Percentiles rank a stretch among this genome's conserved stretches.
Conservation (phyloP, 2,888 invertebrate species). For the Chrysolina americana region DNA sequence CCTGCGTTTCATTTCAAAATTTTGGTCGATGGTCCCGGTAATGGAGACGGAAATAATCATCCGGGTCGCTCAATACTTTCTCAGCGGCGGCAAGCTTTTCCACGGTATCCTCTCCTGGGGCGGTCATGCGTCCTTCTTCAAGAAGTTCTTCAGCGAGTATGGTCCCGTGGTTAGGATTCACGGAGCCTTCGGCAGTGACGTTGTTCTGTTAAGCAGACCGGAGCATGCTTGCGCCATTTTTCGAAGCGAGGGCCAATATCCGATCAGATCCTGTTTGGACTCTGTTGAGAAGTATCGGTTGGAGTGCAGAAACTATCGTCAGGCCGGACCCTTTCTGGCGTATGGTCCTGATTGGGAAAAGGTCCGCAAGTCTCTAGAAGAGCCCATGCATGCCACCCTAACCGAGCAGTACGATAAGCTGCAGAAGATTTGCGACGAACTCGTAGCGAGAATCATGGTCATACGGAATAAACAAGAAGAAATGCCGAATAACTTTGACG, state of each 20-base stretch:
- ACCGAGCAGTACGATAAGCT: slow-evolving; percentile 67
- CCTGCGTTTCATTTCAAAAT: slow-evolving; percentile 73
- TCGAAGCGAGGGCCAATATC: slow-evolving; percentile 74
- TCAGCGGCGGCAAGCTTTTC: slow-evolving; percentile 71
- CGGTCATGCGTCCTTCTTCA: slow-evolving; percentile 68
- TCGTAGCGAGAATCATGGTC: slow-evolving; percentile 70
- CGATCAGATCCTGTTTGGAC: slow-evolving; percentile 76
- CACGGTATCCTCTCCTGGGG: slow-evolving; percentile 70
- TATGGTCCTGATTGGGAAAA: slow-evolving; percentile 74
- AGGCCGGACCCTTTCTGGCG: slow-evolving; percentile 75
- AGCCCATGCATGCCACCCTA: slow-evolving; percentile 70
- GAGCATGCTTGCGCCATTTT: slow-evolving; percentile 77
- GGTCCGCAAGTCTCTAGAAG: slow-evolving; percentile 71
- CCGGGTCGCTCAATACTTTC: slow-evolving; percentile 70
- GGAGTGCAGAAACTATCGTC: slow-evolving; percentile 72
- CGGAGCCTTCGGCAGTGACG: slow-evolving; percentile 76
- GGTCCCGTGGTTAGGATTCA: slow-evolving; percentile 79
- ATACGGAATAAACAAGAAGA: slow-evolving; percentile 77
- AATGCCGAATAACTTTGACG: slow-evolving; percentile 73
- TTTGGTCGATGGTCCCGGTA: slow-evolving; percentile 75
- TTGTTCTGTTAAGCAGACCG: slow-evolving; percentile 76
- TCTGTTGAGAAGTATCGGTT: slow-evolving; percentile 77
- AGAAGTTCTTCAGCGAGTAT: slow-evolving; percentile 72
- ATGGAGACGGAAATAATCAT: slow-evolving; percentile 76
- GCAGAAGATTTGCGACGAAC: slow-evolving; percentile 67